Conservation (phyloP, 2,888 invertebrate genomes). For the Melieria crassipennis region DNA sequence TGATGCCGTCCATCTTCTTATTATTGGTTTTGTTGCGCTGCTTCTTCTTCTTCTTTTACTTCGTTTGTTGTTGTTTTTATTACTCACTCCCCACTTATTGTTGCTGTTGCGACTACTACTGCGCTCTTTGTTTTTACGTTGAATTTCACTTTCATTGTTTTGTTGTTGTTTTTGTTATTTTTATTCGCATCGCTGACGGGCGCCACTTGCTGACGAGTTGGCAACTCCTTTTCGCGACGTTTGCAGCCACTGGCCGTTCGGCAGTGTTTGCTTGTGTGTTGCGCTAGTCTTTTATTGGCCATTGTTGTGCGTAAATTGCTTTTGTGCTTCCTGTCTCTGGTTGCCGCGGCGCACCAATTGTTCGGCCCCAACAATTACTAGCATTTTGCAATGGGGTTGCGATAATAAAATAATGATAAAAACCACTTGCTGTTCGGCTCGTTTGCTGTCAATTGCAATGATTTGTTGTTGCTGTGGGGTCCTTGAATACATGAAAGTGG, state of each 20-base stretch:
- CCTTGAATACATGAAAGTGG: neutral
- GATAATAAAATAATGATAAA: constrained; percentile 21
- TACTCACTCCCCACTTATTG: too few species aligned
- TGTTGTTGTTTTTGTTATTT: neutral
- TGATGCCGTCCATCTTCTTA: too few species aligned
- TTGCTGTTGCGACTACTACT: constrained; percentile 10
- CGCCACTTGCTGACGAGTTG: neutral
- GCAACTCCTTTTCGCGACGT: neutral
- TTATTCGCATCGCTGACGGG: neutral
- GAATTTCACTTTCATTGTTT: constrained; percentile 25
- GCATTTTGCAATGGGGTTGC: constrained; percentile 23
- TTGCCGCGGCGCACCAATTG: constrained; percentile 19
- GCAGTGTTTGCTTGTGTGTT: neutral
- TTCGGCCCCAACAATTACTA: constrained; percentile 38
- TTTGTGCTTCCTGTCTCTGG: constrained; percentile 33
- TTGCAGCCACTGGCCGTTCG: neutral
- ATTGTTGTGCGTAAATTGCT: constrained; percentile 36
- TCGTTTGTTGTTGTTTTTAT: too few species aligned
- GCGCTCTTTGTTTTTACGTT: constrained; percentile 25
- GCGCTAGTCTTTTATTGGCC: neutral
- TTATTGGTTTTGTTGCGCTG: too few species aligned
- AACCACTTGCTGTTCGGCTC: neutral
- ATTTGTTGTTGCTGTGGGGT: too few species aligned
- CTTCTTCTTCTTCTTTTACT: too few species aligned
- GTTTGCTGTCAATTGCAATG: too few species aligned